Percentiles rank a stretch among this genome's conserved stretches.
Evolutionary conservation across 2,888 invertebrate genomes (phyloP).

Genomic region (Gastracanthus pulcherrimus): DNA sequence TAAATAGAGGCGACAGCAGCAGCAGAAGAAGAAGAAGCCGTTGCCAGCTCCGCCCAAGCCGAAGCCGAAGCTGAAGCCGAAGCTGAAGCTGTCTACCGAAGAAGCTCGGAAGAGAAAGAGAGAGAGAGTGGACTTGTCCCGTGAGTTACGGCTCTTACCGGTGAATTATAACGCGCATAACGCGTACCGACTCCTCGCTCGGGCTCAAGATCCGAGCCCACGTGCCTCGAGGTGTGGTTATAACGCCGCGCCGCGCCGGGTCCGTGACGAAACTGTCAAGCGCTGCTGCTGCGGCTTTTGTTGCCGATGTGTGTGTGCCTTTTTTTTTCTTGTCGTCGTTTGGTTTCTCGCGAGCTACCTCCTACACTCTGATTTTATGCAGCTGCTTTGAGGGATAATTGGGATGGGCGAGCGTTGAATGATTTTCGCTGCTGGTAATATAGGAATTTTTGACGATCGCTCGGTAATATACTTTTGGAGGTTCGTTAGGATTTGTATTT

Average conservation of each 20-base stretch:
- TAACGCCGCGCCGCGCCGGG: constrained; percentile 35
- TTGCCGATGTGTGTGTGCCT: neutral
- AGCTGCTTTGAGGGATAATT: no score
- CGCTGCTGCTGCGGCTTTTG: constrained; percentile 31
- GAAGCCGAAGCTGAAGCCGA: constrained; percentile 65
- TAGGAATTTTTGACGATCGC: no score
- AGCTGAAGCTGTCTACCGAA: constrained; percentile 54
- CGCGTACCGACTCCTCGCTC: constrained; percentile 66
- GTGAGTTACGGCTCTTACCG: constrained; percentile 72
- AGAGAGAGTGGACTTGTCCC: no score
- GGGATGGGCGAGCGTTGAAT: no score
- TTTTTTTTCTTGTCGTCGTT: neutral
- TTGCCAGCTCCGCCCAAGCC: constrained; percentile 70
- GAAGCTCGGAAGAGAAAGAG: no score
- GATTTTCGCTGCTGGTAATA: no score
- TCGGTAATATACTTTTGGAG: no score
- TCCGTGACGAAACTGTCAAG: constrained; percentile 55
- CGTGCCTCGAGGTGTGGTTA: constrained; percentile 61
- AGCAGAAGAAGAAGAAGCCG: constrained; percentile 64
- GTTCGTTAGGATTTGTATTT: no score
- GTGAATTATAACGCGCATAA: constrained; percentile 74
- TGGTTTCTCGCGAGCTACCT: neutral
- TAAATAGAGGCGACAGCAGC: constrained; percentile 56
- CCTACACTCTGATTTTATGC: neutral
- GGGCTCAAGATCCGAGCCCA: constrained; percentile 1